Evolutionary conservation across 2,797 vertebrate species (phyloP).

Genomic region (Menidia menidia): DNA sequence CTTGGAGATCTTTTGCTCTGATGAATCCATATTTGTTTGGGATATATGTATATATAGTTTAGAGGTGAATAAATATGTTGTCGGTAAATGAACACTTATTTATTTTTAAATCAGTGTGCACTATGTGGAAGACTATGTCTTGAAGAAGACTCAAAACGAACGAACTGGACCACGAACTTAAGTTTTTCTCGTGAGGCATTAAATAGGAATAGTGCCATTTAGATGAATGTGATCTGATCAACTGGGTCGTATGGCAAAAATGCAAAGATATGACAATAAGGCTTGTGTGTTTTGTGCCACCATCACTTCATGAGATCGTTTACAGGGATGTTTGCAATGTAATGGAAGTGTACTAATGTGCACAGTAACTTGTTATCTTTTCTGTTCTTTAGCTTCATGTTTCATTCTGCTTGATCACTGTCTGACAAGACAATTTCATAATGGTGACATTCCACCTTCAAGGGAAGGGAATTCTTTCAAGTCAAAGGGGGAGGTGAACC

Average conservation of each 20-base stretch:
- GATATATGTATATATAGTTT: too few relatives aligned
- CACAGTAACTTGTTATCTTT: background rate
- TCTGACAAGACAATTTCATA: background rate
- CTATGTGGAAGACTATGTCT: too few relatives aligned
- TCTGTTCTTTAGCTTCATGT: background rate
- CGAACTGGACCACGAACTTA: too few relatives aligned
- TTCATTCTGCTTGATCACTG: background rate
- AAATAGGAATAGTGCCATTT: too few relatives aligned
- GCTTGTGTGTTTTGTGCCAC: slow-evolving; percentile 22
- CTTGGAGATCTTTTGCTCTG: too few relatives aligned
- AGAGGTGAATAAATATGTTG: too few relatives aligned
- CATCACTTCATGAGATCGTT: background rate
- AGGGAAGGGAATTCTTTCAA: background rate
- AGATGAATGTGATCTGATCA: too few relatives aligned
- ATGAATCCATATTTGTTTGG: too few relatives aligned
- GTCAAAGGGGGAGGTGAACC: background rate
- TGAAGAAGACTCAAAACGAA: too few relatives aligned
- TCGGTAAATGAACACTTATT: too few relatives aligned
- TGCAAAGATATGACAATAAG: slow-evolving; percentile 1
- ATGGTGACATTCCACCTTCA: background rate
- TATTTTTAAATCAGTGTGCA: too few relatives aligned
- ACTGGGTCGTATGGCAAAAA: background rate
- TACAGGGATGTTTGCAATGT: background rate
- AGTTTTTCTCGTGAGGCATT: too few relatives aligned
- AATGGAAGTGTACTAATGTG: background rate